Evolutionary conservation across 2,888 invertebrate species (phyloP), one percentile per base, ranked within the genome.

Genomic region (Drosophila peninsularis): DNA sequence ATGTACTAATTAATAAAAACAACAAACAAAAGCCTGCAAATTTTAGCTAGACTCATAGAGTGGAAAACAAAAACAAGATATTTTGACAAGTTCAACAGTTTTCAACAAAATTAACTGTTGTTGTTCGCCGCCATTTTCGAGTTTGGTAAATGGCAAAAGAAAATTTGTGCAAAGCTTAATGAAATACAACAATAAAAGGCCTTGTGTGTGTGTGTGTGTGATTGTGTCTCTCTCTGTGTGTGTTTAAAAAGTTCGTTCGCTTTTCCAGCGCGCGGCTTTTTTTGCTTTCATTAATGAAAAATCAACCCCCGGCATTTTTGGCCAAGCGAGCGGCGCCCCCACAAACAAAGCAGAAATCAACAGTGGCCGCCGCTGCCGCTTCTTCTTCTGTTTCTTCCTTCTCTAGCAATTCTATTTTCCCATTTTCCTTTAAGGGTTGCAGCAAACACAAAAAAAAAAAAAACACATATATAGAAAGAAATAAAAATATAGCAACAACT

Each of bases 231-330:
- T 21, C 6, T 32, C 32, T 55, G 42, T 4, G 34, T 50, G 44
- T 55, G 30, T 32, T 62, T 62, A 53, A 62, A 80, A 83, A 82
- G 80, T 80, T 80, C 75, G 54, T 66, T 62, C 55, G 66, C 75
- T 67, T 76, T 74, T 62, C 66, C 63, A 62, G 74, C 56, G 42
- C 19, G 68, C 37, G 64, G 55, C 42, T 41, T 45, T 30, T 37
- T 37, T 73, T 64, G 78, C 27, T 84, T 85, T 85, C 78, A 85
- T 85, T 85, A 85, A 85, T 88, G 82, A 80, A 81, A 85, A 85
- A 81, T 78, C 85, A 82, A 85, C 85, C 85, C 81, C 80, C 75
- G 74, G 79, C 78, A 68, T 65, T 60, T 58, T 54, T 30, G 44
- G 45, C 52, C 44, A 42, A 13, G 58, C 44, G 57, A 58, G 63